Evolutionary conservation across 1,140 invertebrate genomes (phyloP), one percentile per base, ranked within the genome.

Genomic region (Musca vetustissima): DNA sequence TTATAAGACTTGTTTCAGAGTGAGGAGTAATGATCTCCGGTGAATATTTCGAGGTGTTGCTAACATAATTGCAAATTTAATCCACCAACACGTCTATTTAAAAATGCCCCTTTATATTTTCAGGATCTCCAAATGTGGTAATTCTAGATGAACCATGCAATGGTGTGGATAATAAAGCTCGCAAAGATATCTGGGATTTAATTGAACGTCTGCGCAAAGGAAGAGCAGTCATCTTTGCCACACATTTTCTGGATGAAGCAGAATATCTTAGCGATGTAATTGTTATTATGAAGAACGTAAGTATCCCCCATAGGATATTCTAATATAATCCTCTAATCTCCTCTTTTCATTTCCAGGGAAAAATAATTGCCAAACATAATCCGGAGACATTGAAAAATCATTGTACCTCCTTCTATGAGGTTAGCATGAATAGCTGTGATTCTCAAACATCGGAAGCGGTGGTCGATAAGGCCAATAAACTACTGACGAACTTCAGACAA

Each of bases 141-240:
- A 92, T 96, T 69, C 83, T 98, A 67, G 95, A 94, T 77, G 92
- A 94, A 72, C 92, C 92, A 3, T 92, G 91, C 8, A 89, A 90
- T 59, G 91, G 92, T 1, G 91, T 94, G 14, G 92, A 95, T 78
- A 91, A 91, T 0, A 89, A 91, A 14, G 90, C 92, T 0, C 71
- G 83, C 9, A 87, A 92, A 67, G 88, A 90, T 57, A 88, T 94
- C 48, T 94, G 92, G 92, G 87, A 89, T 49, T 85, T 93, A 64
- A 89, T 93, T 70, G 85, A 88, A 71, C 85, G 86, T 49, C 83
- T 91, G 71, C 86, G 88, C 24, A 83, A 85, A 32, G 87, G 89
- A 64, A 85, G 89, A 4, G 90, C 90, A 1, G 87, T 92, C 17
- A 82, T 92, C 21, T 84, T 92, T 14, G 91, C 90, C 1, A 92